These are phyloP conservation scores for Athripsodes cinereus DNA, from an alignment of 2,888 invertebrate genomes.

Conservation along the genomic window DNA sequence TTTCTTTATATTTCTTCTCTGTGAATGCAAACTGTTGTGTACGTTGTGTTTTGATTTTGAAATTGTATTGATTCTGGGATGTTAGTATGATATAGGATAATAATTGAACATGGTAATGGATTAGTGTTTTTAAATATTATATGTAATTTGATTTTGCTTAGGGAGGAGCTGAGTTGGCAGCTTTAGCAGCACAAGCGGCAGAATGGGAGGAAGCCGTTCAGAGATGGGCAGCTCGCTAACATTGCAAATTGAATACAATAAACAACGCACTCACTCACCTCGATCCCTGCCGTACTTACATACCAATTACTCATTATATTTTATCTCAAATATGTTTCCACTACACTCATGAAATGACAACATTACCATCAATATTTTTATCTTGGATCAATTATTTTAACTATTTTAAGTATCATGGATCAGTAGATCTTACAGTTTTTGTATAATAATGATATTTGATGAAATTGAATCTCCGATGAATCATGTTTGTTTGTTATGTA, in stretches of 20 bases:
- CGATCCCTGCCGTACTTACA: background rate
- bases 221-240: slow-evolving; percentile 26
- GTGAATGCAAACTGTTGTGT: no score
- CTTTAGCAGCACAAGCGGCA: slow-evolving; percentile 25
- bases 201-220: slow-evolving; percentile 28
- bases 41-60: no score
- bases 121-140: background rate
- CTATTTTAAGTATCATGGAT: no score
- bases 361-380: no score
- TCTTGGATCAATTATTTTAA: no score
- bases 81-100: no score
- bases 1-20: no score
- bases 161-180: slow-evolving; percentile 26
- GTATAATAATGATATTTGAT: no score
- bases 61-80: background rate
- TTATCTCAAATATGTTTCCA: background rate
- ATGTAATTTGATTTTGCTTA: slow-evolving; percentile 3
- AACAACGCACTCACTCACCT: background rate
- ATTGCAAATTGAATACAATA: background rate
- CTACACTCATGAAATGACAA: no score
- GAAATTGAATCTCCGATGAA: no score
- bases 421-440: no score
- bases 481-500: no score
- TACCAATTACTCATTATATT: background rate
- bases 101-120: background rate